phyloP scores from a whole-genome alignment of 2,797 vertebrate species.

The Galago senegalensis region DNA sequence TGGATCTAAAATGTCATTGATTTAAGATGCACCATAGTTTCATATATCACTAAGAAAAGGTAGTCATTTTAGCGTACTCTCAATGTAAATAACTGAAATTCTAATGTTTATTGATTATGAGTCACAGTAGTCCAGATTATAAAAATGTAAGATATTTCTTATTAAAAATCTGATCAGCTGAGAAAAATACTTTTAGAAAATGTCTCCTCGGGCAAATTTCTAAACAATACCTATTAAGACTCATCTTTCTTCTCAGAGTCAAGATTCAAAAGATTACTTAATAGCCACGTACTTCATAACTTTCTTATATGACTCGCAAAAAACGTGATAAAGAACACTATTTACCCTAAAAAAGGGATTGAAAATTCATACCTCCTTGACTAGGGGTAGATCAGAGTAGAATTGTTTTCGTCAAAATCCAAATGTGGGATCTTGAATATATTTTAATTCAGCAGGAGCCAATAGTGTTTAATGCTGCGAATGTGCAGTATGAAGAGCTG shows the following conservation, averaged over 20 bases:
- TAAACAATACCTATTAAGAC: neutral
- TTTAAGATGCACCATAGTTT: slow-evolving; percentile 24
- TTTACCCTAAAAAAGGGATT: neutral
- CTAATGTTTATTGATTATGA: neutral
- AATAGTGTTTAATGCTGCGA: slow-evolving; percentile 6
- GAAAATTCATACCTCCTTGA: neutral
- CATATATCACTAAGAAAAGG: neutral
- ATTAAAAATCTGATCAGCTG: slow-evolving; percentile 6
- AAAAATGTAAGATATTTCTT: slow-evolving; percentile 24
- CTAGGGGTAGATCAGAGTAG: neutral
- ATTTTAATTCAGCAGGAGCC: neutral
- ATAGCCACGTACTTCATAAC: neutral
- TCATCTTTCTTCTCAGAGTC: slow-evolving; percentile 23
- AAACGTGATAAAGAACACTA: neutral
- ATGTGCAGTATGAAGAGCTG: neutral
- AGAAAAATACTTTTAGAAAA: slow-evolving; percentile 60
- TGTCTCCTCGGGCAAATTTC: slow-evolving; percentile 22
- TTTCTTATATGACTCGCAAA: neutral
- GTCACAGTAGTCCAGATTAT: slow-evolving; percentile 54
- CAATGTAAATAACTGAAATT: slow-evolving; percentile 40
- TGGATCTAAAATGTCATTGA: slow-evolving; percentile 25
- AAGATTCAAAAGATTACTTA: slow-evolving; percentile 24
- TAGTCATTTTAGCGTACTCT: slow-evolving; percentile 16
- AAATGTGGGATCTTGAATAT: neutral
- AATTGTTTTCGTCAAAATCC: slow-evolving; percentile 50